Conservation (phyloP, 2,113 vertebrate genomes). For the Emberiza fucata region DNA sequence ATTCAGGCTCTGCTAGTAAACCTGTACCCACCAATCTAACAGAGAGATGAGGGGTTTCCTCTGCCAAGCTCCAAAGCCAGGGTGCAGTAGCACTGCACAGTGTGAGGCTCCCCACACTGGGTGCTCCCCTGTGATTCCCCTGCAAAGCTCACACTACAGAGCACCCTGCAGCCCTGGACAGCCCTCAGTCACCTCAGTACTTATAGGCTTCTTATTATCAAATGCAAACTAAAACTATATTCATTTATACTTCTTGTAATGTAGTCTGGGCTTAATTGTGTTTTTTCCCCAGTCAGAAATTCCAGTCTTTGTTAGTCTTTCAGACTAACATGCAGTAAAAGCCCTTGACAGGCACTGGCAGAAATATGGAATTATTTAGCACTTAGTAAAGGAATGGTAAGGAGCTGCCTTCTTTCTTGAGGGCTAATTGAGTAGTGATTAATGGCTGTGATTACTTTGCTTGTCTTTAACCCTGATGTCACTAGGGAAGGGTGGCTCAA, state of each 20-base stretch:
- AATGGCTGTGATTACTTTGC: background rate
- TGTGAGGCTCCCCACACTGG: background rate
- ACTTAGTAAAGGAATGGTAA: background rate
- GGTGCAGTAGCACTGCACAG: background rate
- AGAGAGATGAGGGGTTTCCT: background rate
- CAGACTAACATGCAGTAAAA: background rate
- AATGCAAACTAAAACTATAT: background rate
- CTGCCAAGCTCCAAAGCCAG: background rate
- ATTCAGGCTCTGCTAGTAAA: background rate
- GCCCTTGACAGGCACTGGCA: background rate
- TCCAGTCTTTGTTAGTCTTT: background rate
- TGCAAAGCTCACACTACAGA: background rate
- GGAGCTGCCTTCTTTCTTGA: background rate
- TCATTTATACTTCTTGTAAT: background rate
- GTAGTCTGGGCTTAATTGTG: background rate
- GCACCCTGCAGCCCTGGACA: fast-evolving
- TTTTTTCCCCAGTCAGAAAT: background rate
- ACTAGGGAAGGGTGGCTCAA: background rate
- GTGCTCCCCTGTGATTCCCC: fast-evolving
- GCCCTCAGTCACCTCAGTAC: background rate
- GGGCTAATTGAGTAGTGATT: background rate
- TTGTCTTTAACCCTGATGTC: background rate
- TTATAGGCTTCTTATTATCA: background rate
- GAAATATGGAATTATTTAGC: background rate
- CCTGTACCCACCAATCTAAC: background rate